phyloP scores from a whole-genome alignment of 2,888 invertebrate species.

The Melikaiella ostensackeni region DNA sequence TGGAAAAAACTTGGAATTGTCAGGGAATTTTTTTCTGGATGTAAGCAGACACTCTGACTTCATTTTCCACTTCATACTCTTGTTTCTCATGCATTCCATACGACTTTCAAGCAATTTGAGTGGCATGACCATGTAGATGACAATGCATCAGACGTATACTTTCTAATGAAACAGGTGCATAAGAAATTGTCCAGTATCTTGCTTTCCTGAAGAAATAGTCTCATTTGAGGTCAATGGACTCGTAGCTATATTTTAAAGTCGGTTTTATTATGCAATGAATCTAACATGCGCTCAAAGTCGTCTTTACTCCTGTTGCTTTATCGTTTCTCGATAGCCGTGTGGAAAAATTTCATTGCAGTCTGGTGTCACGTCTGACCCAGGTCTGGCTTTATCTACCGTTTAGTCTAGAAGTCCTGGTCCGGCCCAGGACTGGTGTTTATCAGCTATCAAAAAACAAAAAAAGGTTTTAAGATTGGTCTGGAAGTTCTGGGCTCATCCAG shows the following conservation, averaged over 20 bases:
- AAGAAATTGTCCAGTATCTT: slow-evolving; percentile 37
- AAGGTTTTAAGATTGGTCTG: too few relatives aligned
- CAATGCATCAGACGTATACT: slow-evolving; percentile 55
- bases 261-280: slow-evolving; percentile 55
- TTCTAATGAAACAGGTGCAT: slow-evolving; percentile 49
- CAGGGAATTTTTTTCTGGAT: too few relatives aligned
- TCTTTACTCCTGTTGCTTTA: neutral
- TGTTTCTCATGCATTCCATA: slow-evolving; percentile 25
- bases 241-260: slow-evolving; percentile 52
- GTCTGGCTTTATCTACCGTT: too few relatives aligned
- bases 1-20: too few relatives aligned
- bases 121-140: slow-evolving; percentile 38
- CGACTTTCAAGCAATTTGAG: slow-evolving; percentile 17
- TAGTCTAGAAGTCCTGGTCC: too few relatives aligned
- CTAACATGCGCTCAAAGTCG: neutral
- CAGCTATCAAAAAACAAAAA: too few relatives aligned
- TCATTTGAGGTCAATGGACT: slow-evolving; percentile 64
- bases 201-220: slow-evolving; percentile 10
- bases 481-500: too few relatives aligned
- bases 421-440: too few relatives aligned
- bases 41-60: too few relatives aligned
- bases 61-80: neutral
- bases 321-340: neutral
- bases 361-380: too few relatives aligned
- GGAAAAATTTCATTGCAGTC: too few relatives aligned